These are phyloP conservation scores for Drosophila sordidula DNA, from an alignment of 2,888 invertebrate genomes.

Conservation along the genomic window DNA sequence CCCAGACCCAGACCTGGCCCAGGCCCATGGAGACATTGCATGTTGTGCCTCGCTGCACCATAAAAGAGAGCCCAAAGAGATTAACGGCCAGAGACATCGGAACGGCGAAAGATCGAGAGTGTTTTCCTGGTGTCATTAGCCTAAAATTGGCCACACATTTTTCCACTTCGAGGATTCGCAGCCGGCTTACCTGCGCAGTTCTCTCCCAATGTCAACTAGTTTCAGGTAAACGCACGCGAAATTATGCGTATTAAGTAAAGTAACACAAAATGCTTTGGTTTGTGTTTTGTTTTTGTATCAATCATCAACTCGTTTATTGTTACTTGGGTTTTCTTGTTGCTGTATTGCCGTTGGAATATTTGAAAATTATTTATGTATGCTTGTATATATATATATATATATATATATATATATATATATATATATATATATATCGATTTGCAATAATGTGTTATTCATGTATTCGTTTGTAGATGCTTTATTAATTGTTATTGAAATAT, in stretches of 20 bases:
- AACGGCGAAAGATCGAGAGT: constrained; percentile 47
- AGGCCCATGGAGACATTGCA: constrained; percentile 22
- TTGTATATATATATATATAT: constrained; percentile 37
- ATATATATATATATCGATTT: constrained; percentile 45
- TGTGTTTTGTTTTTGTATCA: constrained; percentile 61
- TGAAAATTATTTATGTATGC: constrained; percentile 45
- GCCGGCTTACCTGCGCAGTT: constrained; percentile 17
- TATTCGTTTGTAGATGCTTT: constrained; percentile 26
- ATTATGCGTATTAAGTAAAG: constrained; percentile 52
- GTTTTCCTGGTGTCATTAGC: constrained; percentile 79
- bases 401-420: constrained; percentile 33
- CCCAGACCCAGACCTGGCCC: not conserved
- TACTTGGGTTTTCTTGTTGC: constrained; percentile 54
- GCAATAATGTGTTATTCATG: constrained; percentile 41
- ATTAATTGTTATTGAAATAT: constrained; percentile 23
- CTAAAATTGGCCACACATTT: constrained; percentile 67
- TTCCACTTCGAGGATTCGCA: constrained; percentile 62
- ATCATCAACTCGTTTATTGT: constrained; percentile 79
- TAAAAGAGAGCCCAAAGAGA: constrained; percentile 45
- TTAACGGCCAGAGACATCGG: constrained; percentile 12
- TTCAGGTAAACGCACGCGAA: constrained; percentile 70
- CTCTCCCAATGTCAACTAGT: constrained; percentile 44
- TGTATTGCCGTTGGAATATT: constrained; percentile 55
- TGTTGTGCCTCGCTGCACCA: constrained; percentile 71
- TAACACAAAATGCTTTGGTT: constrained; percentile 36